A percentile compares a stretch with the other conserved stretches of the same genome.
phyloP scores from a whole-genome alignment of 1,140 invertebrate genomes.

The Pteromalus puparum region DNA sequence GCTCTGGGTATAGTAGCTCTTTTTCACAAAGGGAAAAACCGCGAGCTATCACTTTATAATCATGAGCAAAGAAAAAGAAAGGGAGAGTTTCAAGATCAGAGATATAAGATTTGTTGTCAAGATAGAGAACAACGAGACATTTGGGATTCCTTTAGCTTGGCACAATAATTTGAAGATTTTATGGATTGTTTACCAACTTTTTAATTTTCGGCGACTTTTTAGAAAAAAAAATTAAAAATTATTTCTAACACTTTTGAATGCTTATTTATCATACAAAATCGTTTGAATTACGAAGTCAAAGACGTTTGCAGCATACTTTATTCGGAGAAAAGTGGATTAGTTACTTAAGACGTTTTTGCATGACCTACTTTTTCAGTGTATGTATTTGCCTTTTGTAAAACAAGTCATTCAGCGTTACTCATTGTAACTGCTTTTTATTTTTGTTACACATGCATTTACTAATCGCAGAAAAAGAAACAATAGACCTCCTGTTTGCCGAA shows the following conservation, averaged over 20 bases:
- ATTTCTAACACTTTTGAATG: too few relatives aligned
- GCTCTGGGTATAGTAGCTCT: neutral
- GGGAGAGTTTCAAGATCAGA: neutral
- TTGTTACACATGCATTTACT: neutral
- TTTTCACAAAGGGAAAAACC: neutral
- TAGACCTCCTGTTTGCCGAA: neutral
- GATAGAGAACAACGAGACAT: neutral
- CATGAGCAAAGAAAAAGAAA: slow-evolving; percentile 4
- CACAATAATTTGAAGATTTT: neutral
- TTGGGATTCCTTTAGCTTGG: too few relatives aligned
- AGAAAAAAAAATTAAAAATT: too few relatives aligned
- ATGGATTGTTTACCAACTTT: neutral
- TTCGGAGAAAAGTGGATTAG: too few relatives aligned
- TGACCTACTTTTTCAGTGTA: neutral
- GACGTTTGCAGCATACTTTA: too few relatives aligned
- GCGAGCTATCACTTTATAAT: slow-evolving; percentile 15
- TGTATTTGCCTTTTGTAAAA: neutral
- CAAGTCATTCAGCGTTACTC: neutral
- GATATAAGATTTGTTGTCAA: slow-evolving; percentile 29
- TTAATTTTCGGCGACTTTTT: too few relatives aligned
- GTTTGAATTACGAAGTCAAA: too few relatives aligned
- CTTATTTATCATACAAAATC: too few relatives aligned
- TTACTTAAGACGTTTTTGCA: neutral
- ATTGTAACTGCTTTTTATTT: neutral
- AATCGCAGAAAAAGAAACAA: neutral